A percentile compares a stretch with the other conserved stretches of the same genome.
Evolutionary conservation across 2,888 invertebrate genomes (phyloP).

Genomic region (Sphaeridia pumilis): DNA sequence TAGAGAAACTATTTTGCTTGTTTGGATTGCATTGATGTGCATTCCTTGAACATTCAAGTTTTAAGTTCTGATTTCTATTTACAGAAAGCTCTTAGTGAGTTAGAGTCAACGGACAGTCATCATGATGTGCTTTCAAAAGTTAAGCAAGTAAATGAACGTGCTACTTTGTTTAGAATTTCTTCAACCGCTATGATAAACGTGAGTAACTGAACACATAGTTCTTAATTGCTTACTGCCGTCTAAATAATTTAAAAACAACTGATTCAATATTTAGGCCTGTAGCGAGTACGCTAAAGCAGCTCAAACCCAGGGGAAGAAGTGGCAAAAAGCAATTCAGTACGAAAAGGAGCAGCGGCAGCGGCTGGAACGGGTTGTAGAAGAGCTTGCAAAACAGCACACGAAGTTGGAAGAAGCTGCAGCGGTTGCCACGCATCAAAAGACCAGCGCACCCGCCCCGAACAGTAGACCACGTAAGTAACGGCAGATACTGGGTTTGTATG

Average conservation of each 20-base stretch:
- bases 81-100: constrained; percentile 52
- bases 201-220: constrained; percentile 39
- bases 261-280: constrained; percentile 54
- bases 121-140: constrained; percentile 56
- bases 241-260: neutral
- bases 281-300: constrained; percentile 82
- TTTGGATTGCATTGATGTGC: neutral
- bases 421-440: constrained; percentile 21
- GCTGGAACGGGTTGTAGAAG: constrained; percentile 92
- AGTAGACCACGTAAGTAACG: neutral
- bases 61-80: neutral
- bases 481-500: neutral
- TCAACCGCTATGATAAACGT: constrained; percentile 96
- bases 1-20: constrained; percentile 51
- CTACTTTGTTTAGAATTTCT: constrained; percentile 88
- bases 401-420: constrained; percentile 76
- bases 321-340: constrained; percentile 84
- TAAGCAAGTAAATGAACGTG: constrained; percentile 83
- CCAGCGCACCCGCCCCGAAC: constrained; percentile 5
- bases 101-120: constrained; percentile 54
- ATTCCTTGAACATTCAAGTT: neutral
- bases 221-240: too few species aligned
- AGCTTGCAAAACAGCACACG: constrained; percentile 92
- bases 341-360: constrained; percentile 88
- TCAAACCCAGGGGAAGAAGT: constrained; percentile 77